Evolutionary conservation across 2,797 vertebrate species (phyloP).

Genomic region (Lerista edwardsae): DNA sequence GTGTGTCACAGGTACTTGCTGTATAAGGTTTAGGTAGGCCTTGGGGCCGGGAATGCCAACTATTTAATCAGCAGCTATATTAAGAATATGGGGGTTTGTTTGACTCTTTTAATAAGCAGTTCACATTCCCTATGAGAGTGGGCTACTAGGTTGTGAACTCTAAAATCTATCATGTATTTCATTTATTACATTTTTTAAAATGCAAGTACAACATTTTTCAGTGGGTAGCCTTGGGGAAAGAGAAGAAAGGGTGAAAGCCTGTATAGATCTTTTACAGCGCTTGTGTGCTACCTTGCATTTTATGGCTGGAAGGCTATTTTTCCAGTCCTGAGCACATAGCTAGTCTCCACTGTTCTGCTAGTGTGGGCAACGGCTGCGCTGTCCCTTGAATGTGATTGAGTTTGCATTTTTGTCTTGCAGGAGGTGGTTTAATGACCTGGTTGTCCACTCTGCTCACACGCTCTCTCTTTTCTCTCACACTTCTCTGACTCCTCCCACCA

Average conservation of each 20-base stretch:
- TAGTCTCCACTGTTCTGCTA: not conserved
- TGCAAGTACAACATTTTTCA: too few species aligned
- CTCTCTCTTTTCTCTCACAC: constrained; percentile 6
- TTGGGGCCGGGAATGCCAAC: not conserved
- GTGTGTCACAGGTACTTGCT: not conserved
- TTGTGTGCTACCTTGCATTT: too few species aligned
- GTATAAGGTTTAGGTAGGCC: not conserved
- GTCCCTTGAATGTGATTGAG: not conserved
- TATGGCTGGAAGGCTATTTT: not conserved
- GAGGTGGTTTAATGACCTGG: not conserved
- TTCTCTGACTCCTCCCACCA: constrained; percentile 62
- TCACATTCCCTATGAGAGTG: not conserved
- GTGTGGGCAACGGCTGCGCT: not conserved
- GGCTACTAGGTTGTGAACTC: not conserved
- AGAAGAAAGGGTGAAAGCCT: too few species aligned
- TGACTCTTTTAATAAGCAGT: too few species aligned
- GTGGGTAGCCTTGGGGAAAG: too few species aligned
- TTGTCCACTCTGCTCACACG: constrained; percentile 22
- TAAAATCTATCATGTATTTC: not conserved
- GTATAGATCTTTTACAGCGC: too few species aligned
- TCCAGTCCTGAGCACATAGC: too few species aligned
- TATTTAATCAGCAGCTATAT: not conserved
- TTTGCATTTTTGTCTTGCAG: not conserved
- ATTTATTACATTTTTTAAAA: too few species aligned
- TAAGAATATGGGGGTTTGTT: too few species aligned